phyloP scores from a whole-genome alignment of 2,113 vertebrate genomes.

The Leucosticte australis region DNA sequence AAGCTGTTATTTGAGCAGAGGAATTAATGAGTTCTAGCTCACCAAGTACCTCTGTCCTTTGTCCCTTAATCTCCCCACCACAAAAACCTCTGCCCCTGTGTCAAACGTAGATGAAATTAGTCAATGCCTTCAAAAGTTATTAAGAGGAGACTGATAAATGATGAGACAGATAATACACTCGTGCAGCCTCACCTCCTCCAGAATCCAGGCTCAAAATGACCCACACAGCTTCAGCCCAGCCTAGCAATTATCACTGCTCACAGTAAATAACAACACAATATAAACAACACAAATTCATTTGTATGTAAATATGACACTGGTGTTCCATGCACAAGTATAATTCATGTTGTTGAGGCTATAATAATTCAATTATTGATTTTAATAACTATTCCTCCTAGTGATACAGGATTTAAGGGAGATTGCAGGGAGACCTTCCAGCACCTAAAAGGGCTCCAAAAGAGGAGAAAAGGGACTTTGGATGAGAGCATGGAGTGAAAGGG shows the following conservation, averaged over 20 bases:
- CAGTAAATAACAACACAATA: slow-evolving; percentile 42
- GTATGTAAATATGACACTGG: not conserved
- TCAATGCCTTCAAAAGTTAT: not conserved
- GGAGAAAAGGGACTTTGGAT: not conserved
- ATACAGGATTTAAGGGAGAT: not conserved
- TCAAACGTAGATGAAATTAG: slow-evolving; percentile 5
- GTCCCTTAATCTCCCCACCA: slow-evolving; percentile 17
- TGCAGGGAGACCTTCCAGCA: not conserved
- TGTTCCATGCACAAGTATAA: not conserved
- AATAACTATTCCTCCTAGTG: not conserved
- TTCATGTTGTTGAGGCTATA: not conserved
- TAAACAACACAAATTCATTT: slow-evolving; percentile 20
- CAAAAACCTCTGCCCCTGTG: not conserved
- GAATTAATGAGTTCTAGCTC: not conserved
- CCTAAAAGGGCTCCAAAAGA: not conserved
- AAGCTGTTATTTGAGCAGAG: not conserved
- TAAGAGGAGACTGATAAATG: not conserved
- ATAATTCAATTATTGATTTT: not conserved
- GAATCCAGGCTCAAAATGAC: slow-evolving; percentile 6
- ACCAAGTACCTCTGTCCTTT: not conserved
- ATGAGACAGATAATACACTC: not conserved
- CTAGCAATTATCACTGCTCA: slow-evolving; percentile 2
- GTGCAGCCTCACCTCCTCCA: not conserved
- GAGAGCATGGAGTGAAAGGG: not conserved
- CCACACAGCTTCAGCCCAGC: slow-evolving; percentile 19